Evolutionary conservation across 2,113 vertebrate species (phyloP).

Genomic region (Meleagris gallopavo): DNA sequence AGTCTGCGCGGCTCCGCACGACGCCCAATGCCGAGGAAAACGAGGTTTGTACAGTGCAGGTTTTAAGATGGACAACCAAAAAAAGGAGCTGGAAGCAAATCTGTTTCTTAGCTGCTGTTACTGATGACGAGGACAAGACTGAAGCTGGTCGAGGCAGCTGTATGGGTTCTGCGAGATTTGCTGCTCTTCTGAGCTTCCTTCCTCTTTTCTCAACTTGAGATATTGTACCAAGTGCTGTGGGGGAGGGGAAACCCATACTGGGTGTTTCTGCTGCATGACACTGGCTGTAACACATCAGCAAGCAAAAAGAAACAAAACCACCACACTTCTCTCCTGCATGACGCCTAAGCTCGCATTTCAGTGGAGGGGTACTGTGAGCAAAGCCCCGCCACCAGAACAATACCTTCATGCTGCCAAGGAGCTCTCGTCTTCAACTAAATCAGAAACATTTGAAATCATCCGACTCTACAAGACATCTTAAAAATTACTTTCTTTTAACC

Average conservation of each 20-base stretch:
- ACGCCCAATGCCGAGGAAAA: no score
- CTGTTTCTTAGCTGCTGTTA: rapidly evolving
- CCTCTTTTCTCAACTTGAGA: constrained; percentile 74
- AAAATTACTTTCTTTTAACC: neutral
- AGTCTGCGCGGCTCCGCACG: neutral
- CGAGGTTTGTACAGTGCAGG: rapidly evolving
- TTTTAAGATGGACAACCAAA: rapidly evolving
- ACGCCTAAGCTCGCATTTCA: rapidly evolving
- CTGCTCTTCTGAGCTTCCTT: constrained; percentile 76
- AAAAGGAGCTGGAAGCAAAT: neutral
- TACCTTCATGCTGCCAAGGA: no score
- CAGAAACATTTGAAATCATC: no score
- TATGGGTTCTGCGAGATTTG: constrained; percentile 4
- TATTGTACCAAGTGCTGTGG: neutral
- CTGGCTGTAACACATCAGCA: neutral
- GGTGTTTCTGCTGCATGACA: neutral
- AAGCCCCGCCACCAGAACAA: neutral
- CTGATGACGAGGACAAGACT: neutral
- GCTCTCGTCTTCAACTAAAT: neutral
- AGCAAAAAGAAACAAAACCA: neutral
- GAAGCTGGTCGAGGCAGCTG: constrained; percentile 13
- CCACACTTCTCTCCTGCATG: rapidly evolving
- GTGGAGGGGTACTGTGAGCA: rapidly evolving
- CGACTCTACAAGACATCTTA: neutral
- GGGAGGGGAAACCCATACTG: constrained; percentile 46